phyloP scores from a whole-genome alignment of 2,888 invertebrate species.

The Apotomis turbidana region DNA sequence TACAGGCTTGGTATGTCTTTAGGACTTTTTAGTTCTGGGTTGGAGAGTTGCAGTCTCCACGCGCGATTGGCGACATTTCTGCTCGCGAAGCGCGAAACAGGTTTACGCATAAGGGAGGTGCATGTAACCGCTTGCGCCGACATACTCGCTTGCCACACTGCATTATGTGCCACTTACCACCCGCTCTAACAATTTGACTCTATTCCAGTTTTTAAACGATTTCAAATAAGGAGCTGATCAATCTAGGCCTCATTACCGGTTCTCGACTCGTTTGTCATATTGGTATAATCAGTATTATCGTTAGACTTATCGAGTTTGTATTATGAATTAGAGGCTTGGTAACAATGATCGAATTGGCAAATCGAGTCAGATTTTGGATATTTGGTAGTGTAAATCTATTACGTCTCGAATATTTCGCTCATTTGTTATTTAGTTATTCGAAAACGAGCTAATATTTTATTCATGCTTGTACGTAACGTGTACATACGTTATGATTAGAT shows the following conservation, averaged over 20 bases:
- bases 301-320: constrained; percentile 10
- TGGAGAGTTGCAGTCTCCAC: constrained; percentile 68
- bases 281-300: constrained; percentile 20
- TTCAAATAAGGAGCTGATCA: constrained; percentile 40
- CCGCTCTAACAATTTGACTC: constrained; percentile 55
- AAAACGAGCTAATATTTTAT: constrained; percentile 27
- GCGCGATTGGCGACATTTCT: constrained; percentile 76
- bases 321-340: constrained; percentile 8
- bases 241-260: constrained; percentile 38
- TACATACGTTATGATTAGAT: constrained; percentile 41
- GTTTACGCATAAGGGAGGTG: constrained; percentile 67
- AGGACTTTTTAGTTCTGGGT: constrained; percentile 44
- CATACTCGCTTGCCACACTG: constrained; percentile 67
- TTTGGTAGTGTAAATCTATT: not conserved
- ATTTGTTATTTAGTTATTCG: constrained; percentile 16
- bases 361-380: not conserved
- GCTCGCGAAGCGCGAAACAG: constrained; percentile 73
- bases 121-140: constrained; percentile 60
- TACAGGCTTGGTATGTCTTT: not conserved
- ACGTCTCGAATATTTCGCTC: not conserved
- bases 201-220: constrained; percentile 46
- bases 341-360: constrained; percentile 5
- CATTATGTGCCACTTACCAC: constrained; percentile 67
- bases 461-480: constrained; percentile 27
- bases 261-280: constrained; percentile 27